Base-by-base conservation (phyloP, 2,888 invertebrate genomes). In the Pristionchus fissidentatus region DNA sequence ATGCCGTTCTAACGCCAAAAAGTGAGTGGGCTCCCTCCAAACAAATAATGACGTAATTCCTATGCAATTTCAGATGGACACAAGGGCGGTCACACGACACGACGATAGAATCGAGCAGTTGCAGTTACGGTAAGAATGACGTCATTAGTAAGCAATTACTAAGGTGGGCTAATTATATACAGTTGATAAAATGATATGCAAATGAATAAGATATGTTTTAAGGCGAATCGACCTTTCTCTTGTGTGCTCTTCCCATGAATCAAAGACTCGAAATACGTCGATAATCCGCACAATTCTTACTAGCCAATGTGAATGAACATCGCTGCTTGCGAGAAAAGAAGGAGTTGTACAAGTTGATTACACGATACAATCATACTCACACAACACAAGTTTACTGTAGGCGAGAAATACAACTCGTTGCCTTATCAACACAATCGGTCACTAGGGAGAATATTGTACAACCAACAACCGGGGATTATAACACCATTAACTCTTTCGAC, bases 251-350 rank as follows among this genome's bases (percentile, higher is more conserved):
- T n/a, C 22, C 3, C 66, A 66, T 38, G n/a, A n/a, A n/a, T 22
- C 32, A 66, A 38, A 66, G 38, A 66, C 38, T 66, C 66, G 38
- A 7, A 29, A 60, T 60, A 60, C 60, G 60, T 38, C 35, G 66
- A 66, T 22, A 66, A 38, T 66, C 66, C 66, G 35, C 66, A 66
- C 41, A 66, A 38, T 66, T 62, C 62, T 62, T 62, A 62, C 66
- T 8, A 66, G 66, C 38, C 66, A 66, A 66, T 66, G 66, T 66
- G 35, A 66, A 66, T 66, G n/a, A 66, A 66, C 62, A 66, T 66
- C 41, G 66, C 66, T 66, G 66, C 66, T 66, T 66, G 66, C 35
- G 62, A 62, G 22, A n/a, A 62, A 35, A 66, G 38, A 66, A 66
- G 35, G 22, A 66, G 66, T 66, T 66, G 66, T n/a, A n/a, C n/a